phyloP scores from a whole-genome alignment of 2,888 invertebrate genomes.

The Lasioglossum malachurum region DNA sequence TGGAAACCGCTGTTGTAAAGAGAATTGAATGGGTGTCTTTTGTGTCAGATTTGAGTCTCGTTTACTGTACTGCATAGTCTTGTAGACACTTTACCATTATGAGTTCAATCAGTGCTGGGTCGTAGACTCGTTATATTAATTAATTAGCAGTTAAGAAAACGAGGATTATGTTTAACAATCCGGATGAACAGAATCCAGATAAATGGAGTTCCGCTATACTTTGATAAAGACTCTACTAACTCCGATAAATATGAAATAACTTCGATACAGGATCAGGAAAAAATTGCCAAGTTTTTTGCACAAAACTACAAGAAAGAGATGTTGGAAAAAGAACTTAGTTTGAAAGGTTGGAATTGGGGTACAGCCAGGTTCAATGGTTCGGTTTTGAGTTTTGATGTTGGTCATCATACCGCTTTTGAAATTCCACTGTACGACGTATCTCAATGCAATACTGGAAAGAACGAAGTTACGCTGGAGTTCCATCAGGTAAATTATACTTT shows the following conservation, averaged over 20 bases:
- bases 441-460: conserved; percentile 97
- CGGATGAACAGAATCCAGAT: no score
- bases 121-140: no score
- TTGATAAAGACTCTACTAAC: neutral
- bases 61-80: no score
- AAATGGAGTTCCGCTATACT: no score
- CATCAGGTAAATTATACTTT: conserved; percentile 90
- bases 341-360: conserved; percentile 99
- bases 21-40: no score
- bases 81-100: no score
- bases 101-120: no score
- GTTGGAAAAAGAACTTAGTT: conserved; percentile 95
- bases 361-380: conserved; percentile 97
- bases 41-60: no score
- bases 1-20: no score
- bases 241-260: conserved; percentile 49
- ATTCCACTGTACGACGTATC: conserved; percentile 98
- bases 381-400: conserved; percentile 93
- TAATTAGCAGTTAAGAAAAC: no score
- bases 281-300: conserved; percentile 95
- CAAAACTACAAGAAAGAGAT: conserved; percentile 93
- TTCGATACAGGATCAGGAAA: conserved; percentile 92
- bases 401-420: conserved; percentile 95
- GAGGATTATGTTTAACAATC: no score
- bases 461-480: conserved; percentile 99